These are phyloP conservation scores for Oryctes rhinoceros DNA, from an alignment of 1,140 invertebrate genomes.

Conservation along the genomic window DNA sequence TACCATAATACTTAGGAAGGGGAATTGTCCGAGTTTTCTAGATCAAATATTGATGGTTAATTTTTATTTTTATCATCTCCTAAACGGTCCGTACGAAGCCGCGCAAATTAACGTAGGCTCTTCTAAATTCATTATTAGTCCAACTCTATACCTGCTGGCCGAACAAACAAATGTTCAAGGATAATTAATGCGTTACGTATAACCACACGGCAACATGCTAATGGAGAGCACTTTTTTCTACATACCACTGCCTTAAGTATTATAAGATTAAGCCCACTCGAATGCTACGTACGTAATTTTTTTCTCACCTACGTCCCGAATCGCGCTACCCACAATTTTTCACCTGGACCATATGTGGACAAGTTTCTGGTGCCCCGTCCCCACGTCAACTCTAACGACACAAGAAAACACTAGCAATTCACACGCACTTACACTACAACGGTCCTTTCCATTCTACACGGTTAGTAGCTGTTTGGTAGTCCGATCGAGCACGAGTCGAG, in stretches of 20 bases:
- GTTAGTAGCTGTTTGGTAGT: slow-evolving; percentile 8
- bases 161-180: neutral
- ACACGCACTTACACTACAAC: neutral
- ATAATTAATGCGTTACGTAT: slow-evolving; percentile 28
- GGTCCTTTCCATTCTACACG: slow-evolving; percentile 13
- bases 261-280: slow-evolving; percentile 1
- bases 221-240: slow-evolving; percentile 11
- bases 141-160: neutral
- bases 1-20: too few relatives aligned
- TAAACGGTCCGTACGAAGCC: neutral
- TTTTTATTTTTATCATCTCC: neutral
- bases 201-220: neutral
- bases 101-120: slow-evolving; percentile 15
- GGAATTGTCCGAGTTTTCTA: too few relatives aligned
- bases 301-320: slow-evolving; percentile 9
- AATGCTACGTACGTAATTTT: neutral
- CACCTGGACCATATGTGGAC: slow-evolving; percentile 27
- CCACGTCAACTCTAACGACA: slow-evolving; percentile 3
- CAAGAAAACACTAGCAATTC: neutral
- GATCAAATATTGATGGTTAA: neutral
- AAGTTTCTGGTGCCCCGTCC: neutral
- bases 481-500: neutral
- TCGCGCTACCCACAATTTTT: neutral
- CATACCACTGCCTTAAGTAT: neutral
- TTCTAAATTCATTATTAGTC: slow-evolving; percentile 14